These are phyloP conservation scores for Rousettus leschenaultii DNA, from an alignment of 2,113 vertebrate species.

Conservation along the genomic window DNA sequence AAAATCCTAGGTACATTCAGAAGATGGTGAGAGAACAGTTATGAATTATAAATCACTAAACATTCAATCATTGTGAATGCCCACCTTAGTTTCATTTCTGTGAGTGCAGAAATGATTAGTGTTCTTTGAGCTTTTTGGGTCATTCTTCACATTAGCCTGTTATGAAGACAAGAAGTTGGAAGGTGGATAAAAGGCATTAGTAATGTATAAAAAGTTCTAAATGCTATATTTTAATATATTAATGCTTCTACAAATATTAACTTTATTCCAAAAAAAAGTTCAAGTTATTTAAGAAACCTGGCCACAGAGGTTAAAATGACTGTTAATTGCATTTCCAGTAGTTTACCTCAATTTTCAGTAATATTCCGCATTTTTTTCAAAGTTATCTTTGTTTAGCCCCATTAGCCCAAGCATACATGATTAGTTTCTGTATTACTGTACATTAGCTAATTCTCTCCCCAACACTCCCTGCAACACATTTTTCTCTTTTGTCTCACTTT, in stretches of 20 bases:
- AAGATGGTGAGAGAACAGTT: background rate
- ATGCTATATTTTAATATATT: slow-evolving; percentile 42
- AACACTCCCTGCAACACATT: background rate
- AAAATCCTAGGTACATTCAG: background rate
- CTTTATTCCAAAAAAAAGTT: slow-evolving; percentile 67
- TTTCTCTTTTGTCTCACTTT: background rate
- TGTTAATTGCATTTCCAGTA: slow-evolving; percentile 78
- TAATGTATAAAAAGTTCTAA: slow-evolving; percentile 47
- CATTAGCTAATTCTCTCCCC: background rate
- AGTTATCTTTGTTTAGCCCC: slow-evolving; percentile 67
- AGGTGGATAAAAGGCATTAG: slow-evolving; percentile 52
- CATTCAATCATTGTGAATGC: background rate
- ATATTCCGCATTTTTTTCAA: slow-evolving; percentile 69
- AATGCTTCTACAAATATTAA: slow-evolving; percentile 69
- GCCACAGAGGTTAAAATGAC: slow-evolving; percentile 57
- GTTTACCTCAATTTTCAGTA: slow-evolving; percentile 50
- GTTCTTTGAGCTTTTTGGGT: background rate
- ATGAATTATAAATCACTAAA: background rate
- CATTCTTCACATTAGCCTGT: background rate
- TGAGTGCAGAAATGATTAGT: background rate
- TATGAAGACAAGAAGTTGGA: background rate
- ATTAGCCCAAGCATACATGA: slow-evolving; percentile 69
- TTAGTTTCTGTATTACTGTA: slow-evolving; percentile 63
- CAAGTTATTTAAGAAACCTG: slow-evolving; percentile 62
- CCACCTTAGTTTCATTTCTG: background rate